Base-by-base conservation (phyloP, 2,888 invertebrate species). In the Thereva unica region DNA sequence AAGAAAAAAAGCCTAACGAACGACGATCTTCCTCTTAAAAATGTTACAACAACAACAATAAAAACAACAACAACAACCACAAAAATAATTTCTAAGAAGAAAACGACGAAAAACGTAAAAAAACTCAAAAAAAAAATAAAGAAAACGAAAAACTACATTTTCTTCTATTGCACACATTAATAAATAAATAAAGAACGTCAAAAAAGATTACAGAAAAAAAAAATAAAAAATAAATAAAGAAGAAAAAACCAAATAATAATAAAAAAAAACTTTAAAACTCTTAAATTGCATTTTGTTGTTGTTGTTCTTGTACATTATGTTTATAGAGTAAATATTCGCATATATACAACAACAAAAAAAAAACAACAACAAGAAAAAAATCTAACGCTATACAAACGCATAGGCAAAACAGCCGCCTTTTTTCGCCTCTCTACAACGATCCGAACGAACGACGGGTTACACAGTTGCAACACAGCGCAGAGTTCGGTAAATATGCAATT, bases 21-120 rank as follows among this genome's bases (percentile, higher is more conserved):
- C 9, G 41, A 50, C 61, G 61, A 61, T 50, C 50, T 50, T 61
- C 61, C 61, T 61, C 61, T 61, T 41, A 50, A 61, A 61, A 61
- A 50, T 41, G 40, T 40, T 23, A 61, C 12, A 59, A 59, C 23
- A 52, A 52, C 10, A n/a, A n/a, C n/a, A n/a, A n/a, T n/a, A n/a
- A n/a, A n/a, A n/a, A n/a, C n/a, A n/a, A n/a, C n/a, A n/a, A n/a
- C n/a, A n/a, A n/a, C 10, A 53, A 53, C 9, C 5, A 53, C 5
- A 38, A 52, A 52, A 1, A 4, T 4, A 4, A 49, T 61, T 50
- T 41, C 49, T 61, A 23, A 23, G 23, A 23, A 23, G 23, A 1
- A 23, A 23, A 23, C 23, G 23, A 23, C 23, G 23, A 23, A 23
- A 23, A 23, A n/a, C n/a, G n/a, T n/a, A n/a, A n/a, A 23, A 23